Evolutionary conservation across 2,797 vertebrate species (phyloP).

Genomic region (Crypturellus tataupa): DNA sequence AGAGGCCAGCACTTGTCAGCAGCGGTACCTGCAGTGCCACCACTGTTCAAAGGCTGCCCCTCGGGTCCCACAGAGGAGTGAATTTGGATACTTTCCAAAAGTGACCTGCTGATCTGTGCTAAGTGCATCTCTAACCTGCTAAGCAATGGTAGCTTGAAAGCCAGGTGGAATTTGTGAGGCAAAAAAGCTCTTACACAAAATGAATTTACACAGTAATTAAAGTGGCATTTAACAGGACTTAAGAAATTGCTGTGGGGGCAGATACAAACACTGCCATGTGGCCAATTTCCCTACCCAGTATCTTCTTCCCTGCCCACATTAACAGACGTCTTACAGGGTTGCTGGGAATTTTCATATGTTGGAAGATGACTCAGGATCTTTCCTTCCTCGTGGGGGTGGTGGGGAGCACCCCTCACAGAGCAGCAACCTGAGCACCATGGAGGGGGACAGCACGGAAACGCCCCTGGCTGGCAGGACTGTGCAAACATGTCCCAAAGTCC

Average conservation of each 20-base stretch:
- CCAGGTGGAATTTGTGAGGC: not conserved
- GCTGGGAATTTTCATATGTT: not conserved
- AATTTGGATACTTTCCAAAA: not conserved
- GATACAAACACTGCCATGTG: not conserved
- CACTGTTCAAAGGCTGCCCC: not conserved
- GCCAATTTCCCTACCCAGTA: not conserved
- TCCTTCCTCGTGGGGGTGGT: not conserved
- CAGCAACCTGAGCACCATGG: not conserved
- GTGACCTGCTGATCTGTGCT: not conserved
- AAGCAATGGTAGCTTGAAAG: not conserved
- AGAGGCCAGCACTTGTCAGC: slow-evolving; percentile 5
- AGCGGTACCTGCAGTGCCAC: not conserved
- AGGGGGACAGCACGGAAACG: slow-evolving; percentile 27
- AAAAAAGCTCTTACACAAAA: not conserved
- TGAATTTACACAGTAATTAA: not conserved
- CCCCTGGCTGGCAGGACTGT: not conserved
- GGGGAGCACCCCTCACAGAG: not conserved
- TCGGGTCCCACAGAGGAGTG: not conserved
- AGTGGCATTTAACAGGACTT: not conserved
- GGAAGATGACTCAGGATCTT: slow-evolving; percentile 24
- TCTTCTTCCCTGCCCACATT: not conserved
- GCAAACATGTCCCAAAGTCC: not conserved
- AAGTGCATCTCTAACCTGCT: not conserved
- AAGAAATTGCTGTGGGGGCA: not conserved
- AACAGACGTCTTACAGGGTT: slow-evolving; percentile 15